Evolutionary conservation across 2,797 vertebrate genomes (phyloP).

Genomic region (Prunella strophiata): DNA sequence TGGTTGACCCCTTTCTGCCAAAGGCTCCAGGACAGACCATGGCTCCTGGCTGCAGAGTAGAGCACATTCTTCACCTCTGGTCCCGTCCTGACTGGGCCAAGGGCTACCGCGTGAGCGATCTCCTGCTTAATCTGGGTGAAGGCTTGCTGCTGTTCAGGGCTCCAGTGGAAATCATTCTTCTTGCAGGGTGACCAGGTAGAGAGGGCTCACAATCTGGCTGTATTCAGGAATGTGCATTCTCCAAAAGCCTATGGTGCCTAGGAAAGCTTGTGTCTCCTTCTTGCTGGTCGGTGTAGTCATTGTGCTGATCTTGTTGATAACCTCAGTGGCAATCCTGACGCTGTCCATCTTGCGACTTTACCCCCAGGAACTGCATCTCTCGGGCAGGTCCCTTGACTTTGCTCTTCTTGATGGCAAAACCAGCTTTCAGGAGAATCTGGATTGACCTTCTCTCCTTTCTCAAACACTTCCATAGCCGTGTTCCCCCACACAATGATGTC

Average conservation of each 20-base stretch:
- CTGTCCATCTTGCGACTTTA: not conserved
- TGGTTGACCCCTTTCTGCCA: too few species aligned
- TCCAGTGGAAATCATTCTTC: not conserved
- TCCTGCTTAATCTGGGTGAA: not conserved
- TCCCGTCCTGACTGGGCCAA: not conserved
- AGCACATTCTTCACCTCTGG: not conserved
- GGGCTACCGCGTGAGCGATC: rapidly evolving
- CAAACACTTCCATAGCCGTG: not conserved
- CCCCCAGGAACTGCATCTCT: not conserved
- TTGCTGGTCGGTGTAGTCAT: not conserved
- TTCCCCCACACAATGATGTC: not conserved
- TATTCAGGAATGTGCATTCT: not conserved
- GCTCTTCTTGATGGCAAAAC: not conserved
- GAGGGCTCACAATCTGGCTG: not conserved
- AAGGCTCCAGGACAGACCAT: not conserved
- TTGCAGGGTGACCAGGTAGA: rapidly evolving
- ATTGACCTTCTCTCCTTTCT: not conserved
- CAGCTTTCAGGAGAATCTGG: rapidly evolving
- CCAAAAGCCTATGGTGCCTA: not conserved
- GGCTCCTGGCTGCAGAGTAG: not conserved
- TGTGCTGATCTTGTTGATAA: not conserved
- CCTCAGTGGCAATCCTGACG: not conserved
- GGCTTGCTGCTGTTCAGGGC: not conserved
- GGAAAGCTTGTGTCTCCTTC: not conserved
- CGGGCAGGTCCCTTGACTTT: not conserved